Base-by-base conservation (phyloP, 2,888 invertebrate genomes). In the Lapara coniferarum region DNA sequence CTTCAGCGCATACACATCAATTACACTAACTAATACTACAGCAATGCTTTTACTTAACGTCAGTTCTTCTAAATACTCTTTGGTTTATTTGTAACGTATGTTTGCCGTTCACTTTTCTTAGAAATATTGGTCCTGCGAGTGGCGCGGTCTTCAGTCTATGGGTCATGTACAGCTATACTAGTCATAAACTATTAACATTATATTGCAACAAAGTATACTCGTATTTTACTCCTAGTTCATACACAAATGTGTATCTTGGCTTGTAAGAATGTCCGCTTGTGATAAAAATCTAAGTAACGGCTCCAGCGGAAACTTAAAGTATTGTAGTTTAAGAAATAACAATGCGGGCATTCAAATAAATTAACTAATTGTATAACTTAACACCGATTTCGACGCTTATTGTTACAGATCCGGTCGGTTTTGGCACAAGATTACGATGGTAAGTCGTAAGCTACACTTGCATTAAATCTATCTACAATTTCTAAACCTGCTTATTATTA, bases 381-480 rank as follows among this genome's bases (percentile, higher is more conserved):
- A 59, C 19, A 52, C 44, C 12, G 14, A 59, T n/a, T 63, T 44
- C 44, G 13, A 90, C 89, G 87, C 81, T 88, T 85, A 86, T 92
- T 93, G 90, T 94, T 94, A 75, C 93, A 94, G 94, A 81, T 92
- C 75, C 87, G 82, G 76, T 80, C 86, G 71, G 88, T 80, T 74
- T 80, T 86, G 81, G 85, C 92, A 73, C 94, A 94, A 90, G 94
- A 94, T 82, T 94, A 94, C 81, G 94, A 94, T 82, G 94, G 94
- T 94, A 81, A 87, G 92, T 79, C n/a, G 10, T 14, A 16, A 10
- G 10, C 19, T 19, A 55, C 0, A 10, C 10, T 46, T 49, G 2
- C 19, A 14, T 67, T 16, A 12, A 66, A 12, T 13, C 8, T 12
- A 10, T 25, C 25, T 25, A 25, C 25, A 25, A 25, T 25, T 2